Conservation (phyloP, 2,797 vertebrate genomes). For the Xiphophorus birchmanni region DNA sequence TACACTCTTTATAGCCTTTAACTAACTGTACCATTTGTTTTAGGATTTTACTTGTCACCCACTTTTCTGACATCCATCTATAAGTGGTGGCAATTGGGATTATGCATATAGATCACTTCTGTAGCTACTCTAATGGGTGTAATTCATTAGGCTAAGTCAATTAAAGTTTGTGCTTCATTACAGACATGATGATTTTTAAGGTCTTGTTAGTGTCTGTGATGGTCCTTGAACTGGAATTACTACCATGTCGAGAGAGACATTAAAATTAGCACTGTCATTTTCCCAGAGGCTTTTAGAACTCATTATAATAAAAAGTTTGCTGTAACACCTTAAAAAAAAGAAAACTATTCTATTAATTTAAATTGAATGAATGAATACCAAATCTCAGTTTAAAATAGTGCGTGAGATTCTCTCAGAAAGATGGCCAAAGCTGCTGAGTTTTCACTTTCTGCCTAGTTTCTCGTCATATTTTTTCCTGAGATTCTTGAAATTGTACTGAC, state of each 20-base stretch:
- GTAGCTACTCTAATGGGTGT: constrained; percentile 15
- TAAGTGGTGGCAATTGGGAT: neutral
- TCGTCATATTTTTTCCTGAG: neutral
- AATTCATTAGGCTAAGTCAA: constrained; percentile 25
- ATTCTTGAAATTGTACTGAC: neutral
- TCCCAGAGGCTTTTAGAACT: constrained; percentile 16
- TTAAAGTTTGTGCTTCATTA: constrained; percentile 29
- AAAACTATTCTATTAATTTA: neutral
- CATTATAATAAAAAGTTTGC: constrained; percentile 25
- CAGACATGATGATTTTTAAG: constrained; percentile 28
- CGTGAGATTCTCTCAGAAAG: neutral
- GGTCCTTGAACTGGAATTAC: constrained; percentile 33
- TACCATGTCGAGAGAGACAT: constrained; percentile 26
- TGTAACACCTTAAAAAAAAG: neutral
- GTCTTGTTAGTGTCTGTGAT: constrained; percentile 35
- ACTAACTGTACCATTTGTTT: constrained; percentile 13
- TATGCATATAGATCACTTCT: constrained; percentile 14
- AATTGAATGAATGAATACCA: neutral
- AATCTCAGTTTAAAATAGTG: neutral
- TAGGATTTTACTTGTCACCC: constrained; percentile 11
- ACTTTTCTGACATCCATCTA: neutral
- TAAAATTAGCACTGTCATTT: constrained; percentile 15
- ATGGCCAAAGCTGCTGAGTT: neutral
- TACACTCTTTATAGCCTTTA: constrained; percentile 27
- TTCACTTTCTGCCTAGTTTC: neutral